Conservation (phyloP, 2,113 vertebrate genomes). For the Microtus pennsylvanicus region DNA sequence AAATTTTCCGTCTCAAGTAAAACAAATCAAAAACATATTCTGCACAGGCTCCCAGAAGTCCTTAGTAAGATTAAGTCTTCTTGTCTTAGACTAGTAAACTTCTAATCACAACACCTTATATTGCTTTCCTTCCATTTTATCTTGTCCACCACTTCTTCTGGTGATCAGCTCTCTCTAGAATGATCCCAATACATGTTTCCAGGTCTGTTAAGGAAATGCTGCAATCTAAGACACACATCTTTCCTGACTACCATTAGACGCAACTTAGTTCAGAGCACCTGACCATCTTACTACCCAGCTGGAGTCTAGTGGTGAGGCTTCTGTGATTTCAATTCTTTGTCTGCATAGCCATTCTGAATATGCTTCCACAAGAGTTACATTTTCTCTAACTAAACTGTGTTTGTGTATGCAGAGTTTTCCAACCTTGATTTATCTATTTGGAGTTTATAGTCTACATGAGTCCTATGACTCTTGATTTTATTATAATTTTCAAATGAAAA, state of each 20-base stretch:
- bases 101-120: neutral
- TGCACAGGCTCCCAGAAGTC: neutral
- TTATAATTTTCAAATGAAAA: conserved; percentile 8
- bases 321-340: neutral
- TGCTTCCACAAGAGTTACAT: neutral
- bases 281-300: neutral
- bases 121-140: neutral
- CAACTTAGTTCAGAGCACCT: neutral
- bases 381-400: neutral
- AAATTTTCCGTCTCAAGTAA: neutral
- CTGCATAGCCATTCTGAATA: neutral
- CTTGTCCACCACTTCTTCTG: neutral
- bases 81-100: neutral
- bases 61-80: neutral
- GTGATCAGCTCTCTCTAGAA: conserved; percentile 2
- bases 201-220: neutral
- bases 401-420: neutral
- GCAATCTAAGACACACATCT: neutral
- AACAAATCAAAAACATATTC: neutral
- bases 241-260: neutral
- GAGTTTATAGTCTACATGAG: neutral
- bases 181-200: neutral
- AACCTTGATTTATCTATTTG: neutral
- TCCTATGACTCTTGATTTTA: neutral
- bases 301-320: neutral